Percentiles rank a stretch among this genome's conserved stretches.
phyloP scores from a whole-genome alignment of 2,888 invertebrate species.

The Griposia aprilina region DNA sequence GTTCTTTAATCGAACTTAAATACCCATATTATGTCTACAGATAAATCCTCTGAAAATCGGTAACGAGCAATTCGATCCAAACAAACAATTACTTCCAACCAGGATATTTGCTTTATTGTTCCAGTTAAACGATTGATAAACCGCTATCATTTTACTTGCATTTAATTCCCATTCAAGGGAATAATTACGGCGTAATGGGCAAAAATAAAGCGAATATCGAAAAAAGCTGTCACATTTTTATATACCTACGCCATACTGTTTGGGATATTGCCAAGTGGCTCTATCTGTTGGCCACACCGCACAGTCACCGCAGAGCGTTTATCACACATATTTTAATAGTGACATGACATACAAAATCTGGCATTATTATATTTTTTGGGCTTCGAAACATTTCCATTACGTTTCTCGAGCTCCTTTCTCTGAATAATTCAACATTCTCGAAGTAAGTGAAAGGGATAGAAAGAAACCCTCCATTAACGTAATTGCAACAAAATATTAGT shows the following conservation, averaged over 20 bases:
- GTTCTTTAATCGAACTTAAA: neutral
- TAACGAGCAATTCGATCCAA: conserved; percentile 5
- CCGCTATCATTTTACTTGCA: conserved; percentile 49
- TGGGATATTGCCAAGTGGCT: conserved; percentile 79
- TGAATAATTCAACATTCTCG: conserved; percentile 79
- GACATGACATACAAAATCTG: conserved; percentile 68
- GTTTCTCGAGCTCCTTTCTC: conserved; percentile 73
- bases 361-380: conserved; percentile 74
- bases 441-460: conserved; percentile 72
- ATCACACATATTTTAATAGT: conserved; percentile 74
- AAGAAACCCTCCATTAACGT: conserved; percentile 76
- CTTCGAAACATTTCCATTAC: conserved; percentile 77
- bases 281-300: conserved; percentile 71
- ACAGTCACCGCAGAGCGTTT: conserved; percentile 68
- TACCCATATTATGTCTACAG: neutral
- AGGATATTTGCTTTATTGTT: conserved; percentile 44
- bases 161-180: conserved; percentile 49
- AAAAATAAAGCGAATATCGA: conserved; percentile 44
- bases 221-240: conserved; percentile 59
- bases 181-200: conserved; percentile 48
- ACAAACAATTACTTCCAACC: conserved; percentile 43
- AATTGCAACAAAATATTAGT: conserved; percentile 76
- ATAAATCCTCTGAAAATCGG: conserved; percentile 13
- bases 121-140: conserved; percentile 47
- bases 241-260: conserved; percentile 73